These are phyloP conservation scores for Psittacula cyanocephala DNA, from an alignment of 2,113 vertebrate species.

Conservation along the genomic window DNA sequence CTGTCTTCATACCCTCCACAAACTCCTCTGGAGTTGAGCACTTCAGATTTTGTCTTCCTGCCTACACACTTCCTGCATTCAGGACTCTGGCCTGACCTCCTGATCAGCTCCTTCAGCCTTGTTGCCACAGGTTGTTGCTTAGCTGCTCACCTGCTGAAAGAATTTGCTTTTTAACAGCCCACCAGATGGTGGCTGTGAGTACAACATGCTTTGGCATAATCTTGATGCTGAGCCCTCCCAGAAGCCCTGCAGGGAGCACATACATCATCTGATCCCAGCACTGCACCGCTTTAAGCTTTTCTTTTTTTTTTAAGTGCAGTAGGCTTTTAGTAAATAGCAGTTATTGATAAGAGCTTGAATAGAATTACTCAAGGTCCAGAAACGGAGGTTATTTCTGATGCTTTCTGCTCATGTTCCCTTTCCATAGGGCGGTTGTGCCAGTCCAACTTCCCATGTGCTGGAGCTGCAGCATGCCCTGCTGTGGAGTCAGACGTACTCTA, in stretches of 20 bases:
- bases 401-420: neutral
- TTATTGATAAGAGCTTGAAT: neutral
- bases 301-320: neutral
- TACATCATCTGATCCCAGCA: neutral
- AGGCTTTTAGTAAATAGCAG: neutral
- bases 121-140: neutral
- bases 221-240: neutral
- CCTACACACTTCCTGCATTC: neutral
- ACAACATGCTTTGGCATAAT: neutral
- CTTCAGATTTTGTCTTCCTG: neutral
- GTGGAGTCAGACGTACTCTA: constrained; percentile 70
- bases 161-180: neutral
- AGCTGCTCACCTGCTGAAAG: neutral
- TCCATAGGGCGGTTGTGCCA: constrained; percentile 86
- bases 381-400: neutral
- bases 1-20: neutral
- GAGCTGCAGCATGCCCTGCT: constrained; percentile 66
- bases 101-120: neutral
- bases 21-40: neutral
- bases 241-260: neutral
- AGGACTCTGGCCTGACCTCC: neutral
- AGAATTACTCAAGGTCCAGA: neutral
- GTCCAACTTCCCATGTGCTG: constrained; percentile 70
- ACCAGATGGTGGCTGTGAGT: neutral
- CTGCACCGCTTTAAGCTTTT: neutral